A percentile compares a stretch with the other conserved stretches of the same genome.
These are phyloP conservation scores for Ceratina calcarata DNA, from an alignment of 1,140 invertebrate species.

Conservation along the genomic window DNA sequence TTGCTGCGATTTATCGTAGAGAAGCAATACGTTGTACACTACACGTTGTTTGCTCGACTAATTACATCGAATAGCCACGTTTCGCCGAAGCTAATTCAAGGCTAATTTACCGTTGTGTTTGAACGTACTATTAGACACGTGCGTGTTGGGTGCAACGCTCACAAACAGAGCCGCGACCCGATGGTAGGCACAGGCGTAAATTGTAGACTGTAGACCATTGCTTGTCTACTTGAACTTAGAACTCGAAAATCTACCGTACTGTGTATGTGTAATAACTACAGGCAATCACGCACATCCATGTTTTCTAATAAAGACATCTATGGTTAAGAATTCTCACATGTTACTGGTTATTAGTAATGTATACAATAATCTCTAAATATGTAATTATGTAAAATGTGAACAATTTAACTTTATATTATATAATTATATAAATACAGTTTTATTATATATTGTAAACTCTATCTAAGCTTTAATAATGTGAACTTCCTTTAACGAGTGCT, in stretches of 20 bases:
- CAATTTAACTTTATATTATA: no score
- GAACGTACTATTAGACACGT: conserved; percentile 61
- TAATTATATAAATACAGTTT: no score
- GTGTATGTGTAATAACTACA: neutral
- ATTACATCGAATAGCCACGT: conserved; percentile 31
- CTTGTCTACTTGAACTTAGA: conserved; percentile 62
- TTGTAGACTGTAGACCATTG: conserved; percentile 43
- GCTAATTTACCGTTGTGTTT: conserved; percentile 63
- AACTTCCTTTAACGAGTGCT: conserved; percentile 5
- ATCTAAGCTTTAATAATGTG: conserved; percentile 26
- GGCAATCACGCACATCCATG: neutral
- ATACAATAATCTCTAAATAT: no score
- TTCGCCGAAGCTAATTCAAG: conserved; percentile 44
- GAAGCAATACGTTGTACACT: conserved; percentile 5
- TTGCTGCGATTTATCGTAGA: conserved; percentile 7
- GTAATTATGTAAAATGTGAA: no score
- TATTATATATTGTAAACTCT: no score
- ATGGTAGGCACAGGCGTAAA: neutral
- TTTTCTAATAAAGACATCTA: no score
- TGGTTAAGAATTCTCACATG: no score
- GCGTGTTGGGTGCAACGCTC: conserved; percentile 42
- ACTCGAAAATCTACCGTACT: conserved; percentile 45
- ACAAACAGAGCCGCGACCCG: conserved; percentile 33
- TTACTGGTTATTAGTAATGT: no score
- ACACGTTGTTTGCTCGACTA: conserved; percentile 19